Base-by-base conservation (phyloP, 2,888 invertebrate species). In the Dicranocentrus wangi region DNA sequence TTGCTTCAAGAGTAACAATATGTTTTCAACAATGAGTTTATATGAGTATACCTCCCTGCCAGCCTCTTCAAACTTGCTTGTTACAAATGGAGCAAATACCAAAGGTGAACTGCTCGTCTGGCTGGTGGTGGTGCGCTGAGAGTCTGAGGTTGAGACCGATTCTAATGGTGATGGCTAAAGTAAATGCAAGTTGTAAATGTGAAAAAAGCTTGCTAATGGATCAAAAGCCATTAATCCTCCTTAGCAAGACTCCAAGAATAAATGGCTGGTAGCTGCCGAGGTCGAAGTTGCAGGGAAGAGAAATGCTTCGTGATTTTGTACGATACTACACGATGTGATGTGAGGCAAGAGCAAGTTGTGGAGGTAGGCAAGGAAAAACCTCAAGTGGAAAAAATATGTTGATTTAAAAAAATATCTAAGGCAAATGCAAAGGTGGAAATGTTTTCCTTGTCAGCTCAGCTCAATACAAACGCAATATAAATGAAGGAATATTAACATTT, bases 151-250 rank as follows among this genome's bases (percentile, higher is more conserved):
- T 17, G 25, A 10, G 55, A 51, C 5, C 5, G 51, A 51, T 51
- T 7, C 8, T 55, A 2, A 47, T 47, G 27, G 7, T 66, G 51
- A 66, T 43, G 47, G 58, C 27, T 58, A 60, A 60, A 55, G 55
- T 55, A 60, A 60, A 47, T 66, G 66, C 60, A 69, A 61, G 28
- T 51, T 77, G 53, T 60, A 77, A 70, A 69, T 77, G 69, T 69
- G 77, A 78, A 78, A 70, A 78, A 70, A 70, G 70, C 73, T 69
- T 75, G 79, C 79, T 82, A 82, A 82, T 82, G 82, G 79, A 82
- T 80, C 70, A 76, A 75, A 82, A 80, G 55, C 79, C 82, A 80
- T 82, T 82, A 82, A 80, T 79, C 73, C 79, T 82, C 25, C 55
- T 17, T 60, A 1, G 28, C 21, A 27, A 60, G 47, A 47, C 13